A percentile compares a stretch with the other conserved stretches of the same genome.
Conservation (phyloP, 1,140 invertebrate genomes). For the Magallana ariakensis region DNA sequence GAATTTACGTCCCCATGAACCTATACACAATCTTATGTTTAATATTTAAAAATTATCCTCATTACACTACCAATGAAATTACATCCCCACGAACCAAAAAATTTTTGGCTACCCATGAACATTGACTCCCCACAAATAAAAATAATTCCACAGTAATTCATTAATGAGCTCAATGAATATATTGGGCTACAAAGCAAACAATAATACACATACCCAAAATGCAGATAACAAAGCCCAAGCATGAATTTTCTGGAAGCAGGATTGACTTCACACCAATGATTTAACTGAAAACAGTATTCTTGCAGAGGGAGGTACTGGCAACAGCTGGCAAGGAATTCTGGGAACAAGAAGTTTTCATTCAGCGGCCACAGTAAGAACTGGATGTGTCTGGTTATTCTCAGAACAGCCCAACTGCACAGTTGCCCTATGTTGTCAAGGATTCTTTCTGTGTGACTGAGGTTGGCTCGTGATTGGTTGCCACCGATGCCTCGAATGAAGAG, state of each 20-base stretch:
- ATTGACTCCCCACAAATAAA: no score
- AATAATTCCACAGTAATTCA: no score
- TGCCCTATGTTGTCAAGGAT: constrained; percentile 63
- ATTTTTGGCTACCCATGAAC: no score
- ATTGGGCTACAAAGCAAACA: not conserved
- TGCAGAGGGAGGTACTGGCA: constrained; percentile 79
- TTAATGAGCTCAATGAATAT: no score
- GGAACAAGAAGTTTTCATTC: constrained; percentile 87
- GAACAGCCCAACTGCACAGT: constrained; percentile 72
- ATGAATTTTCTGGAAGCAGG: constrained; percentile 88
- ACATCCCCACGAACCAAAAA: no score
- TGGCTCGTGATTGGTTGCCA: constrained; percentile 70
- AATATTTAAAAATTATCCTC: no score
- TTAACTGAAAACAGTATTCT: constrained; percentile 88
- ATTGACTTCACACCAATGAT: constrained; percentile 91
- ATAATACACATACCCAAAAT: constrained; percentile 76
- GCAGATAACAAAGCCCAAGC: constrained; percentile 79
- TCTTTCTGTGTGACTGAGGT: constrained; percentile 62
- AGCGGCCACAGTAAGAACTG: constrained; percentile 86
- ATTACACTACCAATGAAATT: no score
- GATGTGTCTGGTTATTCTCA: constrained; percentile 81
- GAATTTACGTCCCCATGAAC: no score
- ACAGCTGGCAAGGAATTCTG: constrained; percentile 84
- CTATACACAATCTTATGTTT: no score
- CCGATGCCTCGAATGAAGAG: constrained; percentile 76